phyloP scores from a whole-genome alignment of 2,797 vertebrate species.

The Sitta carolinensis region DNA sequence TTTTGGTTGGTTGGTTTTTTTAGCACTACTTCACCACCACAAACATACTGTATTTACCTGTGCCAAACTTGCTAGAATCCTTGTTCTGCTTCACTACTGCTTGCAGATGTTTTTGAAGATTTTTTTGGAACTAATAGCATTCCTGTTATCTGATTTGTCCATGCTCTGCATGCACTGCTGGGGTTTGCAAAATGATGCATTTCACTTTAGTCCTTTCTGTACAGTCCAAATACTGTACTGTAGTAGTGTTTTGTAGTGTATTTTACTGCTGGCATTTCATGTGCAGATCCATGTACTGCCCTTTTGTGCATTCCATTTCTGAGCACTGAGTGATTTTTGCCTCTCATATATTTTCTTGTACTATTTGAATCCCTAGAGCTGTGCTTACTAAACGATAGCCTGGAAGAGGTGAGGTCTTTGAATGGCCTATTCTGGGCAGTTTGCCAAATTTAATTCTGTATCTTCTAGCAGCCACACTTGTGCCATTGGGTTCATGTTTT shows the following conservation, averaged over 20 bases:
- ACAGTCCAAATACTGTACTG: not conserved
- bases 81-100: not conserved
- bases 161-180: not conserved
- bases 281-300: not conserved
- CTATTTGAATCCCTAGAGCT: not conserved
- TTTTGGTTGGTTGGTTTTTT: accelerated
- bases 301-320: not conserved
- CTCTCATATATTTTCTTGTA: not conserved
- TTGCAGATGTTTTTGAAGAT: not conserved
- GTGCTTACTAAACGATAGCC: not conserved
- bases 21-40: not conserved
- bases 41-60: not conserved
- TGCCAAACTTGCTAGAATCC: not conserved
- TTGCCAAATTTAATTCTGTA: not conserved
- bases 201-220: not conserved
- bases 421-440: not conserved
- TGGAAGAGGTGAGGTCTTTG: not conserved
- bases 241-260: not conserved
- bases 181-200: not conserved
- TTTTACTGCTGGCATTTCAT: not conserved
- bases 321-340: not conserved
- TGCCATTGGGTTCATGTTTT: not conserved
- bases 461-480: not conserved
- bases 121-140: not conserved
- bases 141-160: not conserved